Evolutionary conservation across 2,797 vertebrate species (phyloP).

Genomic region (Phrynocephalus forsythii): DNA sequence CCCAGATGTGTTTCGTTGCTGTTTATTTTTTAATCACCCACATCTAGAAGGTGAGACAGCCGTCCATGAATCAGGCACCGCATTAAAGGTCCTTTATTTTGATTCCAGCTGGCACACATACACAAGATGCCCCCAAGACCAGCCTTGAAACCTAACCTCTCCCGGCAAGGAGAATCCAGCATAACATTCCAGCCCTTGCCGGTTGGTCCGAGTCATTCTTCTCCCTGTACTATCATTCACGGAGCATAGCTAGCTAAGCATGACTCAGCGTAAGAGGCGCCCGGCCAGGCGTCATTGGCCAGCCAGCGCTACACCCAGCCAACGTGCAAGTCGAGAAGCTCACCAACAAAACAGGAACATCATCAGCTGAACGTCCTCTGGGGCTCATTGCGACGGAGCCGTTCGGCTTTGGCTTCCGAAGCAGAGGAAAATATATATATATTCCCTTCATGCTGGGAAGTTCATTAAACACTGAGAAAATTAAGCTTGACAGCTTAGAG

Average conservation of each 20-base stretch:
- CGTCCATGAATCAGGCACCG: background rate
- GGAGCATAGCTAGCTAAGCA: background rate
- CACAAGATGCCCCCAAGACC: no score
- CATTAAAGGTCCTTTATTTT: background rate
- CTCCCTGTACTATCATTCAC: background rate
- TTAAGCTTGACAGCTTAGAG: no score
- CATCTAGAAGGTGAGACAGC: background rate
- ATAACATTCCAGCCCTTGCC: background rate
- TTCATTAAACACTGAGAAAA: no score
- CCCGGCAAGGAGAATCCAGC: background rate
- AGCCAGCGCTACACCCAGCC: background rate
- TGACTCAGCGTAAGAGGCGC: conserved; percentile 5
- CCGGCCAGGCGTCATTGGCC: background rate
- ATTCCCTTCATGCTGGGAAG: no score
- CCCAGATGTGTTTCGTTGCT: no score
- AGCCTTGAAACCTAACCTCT: background rate
- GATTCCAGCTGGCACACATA: background rate
- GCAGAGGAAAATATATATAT: no score
- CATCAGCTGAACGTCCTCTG: background rate
- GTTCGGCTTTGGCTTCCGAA: no score
- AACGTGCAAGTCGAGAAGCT: background rate
- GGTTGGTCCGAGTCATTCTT: no score
- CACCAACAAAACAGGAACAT: background rate
- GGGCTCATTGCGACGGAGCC: background rate
- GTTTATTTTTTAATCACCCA: no score